These are phyloP conservation scores for Miichthys miiuy DNA, from an alignment of 2,797 vertebrate species.

Conservation along the genomic window DNA sequence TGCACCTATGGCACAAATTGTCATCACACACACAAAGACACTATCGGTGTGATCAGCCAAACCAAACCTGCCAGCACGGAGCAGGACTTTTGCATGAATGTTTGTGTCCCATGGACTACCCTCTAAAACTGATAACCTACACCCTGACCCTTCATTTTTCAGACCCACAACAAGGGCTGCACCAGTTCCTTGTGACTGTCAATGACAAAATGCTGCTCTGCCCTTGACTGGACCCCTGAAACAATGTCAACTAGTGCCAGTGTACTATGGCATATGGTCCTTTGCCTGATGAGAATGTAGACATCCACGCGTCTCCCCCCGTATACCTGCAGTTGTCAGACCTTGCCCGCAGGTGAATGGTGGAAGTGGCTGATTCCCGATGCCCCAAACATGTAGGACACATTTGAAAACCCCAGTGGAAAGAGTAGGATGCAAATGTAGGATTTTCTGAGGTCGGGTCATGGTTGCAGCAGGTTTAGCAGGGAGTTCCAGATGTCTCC, in stretches of 20 bases:
- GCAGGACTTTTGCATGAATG: background rate
- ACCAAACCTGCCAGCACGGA: background rate
- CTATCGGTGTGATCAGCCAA: background rate
- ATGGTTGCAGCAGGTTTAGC: too few species aligned
- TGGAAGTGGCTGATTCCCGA: too few species aligned
- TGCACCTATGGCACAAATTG: too few species aligned
- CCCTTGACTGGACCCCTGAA: background rate
- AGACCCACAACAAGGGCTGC: background rate
- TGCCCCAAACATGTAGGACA: too few species aligned
- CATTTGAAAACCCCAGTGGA: too few species aligned
- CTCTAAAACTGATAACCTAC: background rate
- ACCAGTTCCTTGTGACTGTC: background rate
- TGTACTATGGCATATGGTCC: too few species aligned
- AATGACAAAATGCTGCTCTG: background rate
- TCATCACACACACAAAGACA: too few species aligned
- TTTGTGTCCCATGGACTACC: constrained; percentile 1
- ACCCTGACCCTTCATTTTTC: background rate
- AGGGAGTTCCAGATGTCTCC: too few species aligned
- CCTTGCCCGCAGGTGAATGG: too few species aligned
- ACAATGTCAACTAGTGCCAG: background rate
- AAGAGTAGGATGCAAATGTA: too few species aligned
- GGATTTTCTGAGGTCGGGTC: too few species aligned
- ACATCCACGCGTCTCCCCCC: background rate
- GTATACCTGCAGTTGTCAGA: background rate
- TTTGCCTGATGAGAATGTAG: background rate